Percentiles rank a stretch among this genome's conserved stretches.
Evolutionary conservation across 2,888 invertebrate genomes (phyloP).

Genomic region (Amblyteles armatorius): DNA sequence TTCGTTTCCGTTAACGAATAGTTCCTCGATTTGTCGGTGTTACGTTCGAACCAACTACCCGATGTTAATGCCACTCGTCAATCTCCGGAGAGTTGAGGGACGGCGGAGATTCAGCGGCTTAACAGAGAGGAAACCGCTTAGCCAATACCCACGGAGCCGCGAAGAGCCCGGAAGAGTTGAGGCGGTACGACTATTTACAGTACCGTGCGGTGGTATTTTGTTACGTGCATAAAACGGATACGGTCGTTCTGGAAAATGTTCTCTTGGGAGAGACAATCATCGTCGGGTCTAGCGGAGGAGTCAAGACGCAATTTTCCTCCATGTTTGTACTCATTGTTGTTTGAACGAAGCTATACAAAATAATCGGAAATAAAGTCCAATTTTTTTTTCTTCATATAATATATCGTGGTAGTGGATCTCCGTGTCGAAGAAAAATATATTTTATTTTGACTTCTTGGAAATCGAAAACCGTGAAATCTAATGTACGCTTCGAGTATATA

Average conservation of each 20-base stretch:
- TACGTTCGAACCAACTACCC: background rate
- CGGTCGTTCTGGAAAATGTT: background rate
- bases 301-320: background rate
- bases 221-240: background rate
- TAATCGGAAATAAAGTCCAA: too few relatives aligned
- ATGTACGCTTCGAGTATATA: too few relatives aligned
- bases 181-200: background rate
- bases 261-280: background rate
- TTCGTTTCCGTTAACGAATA: conserved; percentile 56
- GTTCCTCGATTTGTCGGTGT: conserved; percentile 43
- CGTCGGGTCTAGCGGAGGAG: background rate
- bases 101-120: background rate
- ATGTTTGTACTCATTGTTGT: background rate
- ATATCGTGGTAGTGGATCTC: too few relatives aligned
- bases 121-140: background rate
- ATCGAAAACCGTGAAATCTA: too few relatives aligned
- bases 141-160: background rate
- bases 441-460: too few relatives aligned
- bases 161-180: background rate
- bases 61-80: background rate
- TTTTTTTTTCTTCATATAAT: too few relatives aligned
- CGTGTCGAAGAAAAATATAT: too few relatives aligned
- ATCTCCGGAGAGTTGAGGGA: background rate
- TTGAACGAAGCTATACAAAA: background rate
- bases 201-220: background rate